Evolutionary conservation across 2,888 invertebrate genomes (phyloP), one percentile per base, ranked within the genome.

Genomic region (Eupelmus urozonus): DNA sequence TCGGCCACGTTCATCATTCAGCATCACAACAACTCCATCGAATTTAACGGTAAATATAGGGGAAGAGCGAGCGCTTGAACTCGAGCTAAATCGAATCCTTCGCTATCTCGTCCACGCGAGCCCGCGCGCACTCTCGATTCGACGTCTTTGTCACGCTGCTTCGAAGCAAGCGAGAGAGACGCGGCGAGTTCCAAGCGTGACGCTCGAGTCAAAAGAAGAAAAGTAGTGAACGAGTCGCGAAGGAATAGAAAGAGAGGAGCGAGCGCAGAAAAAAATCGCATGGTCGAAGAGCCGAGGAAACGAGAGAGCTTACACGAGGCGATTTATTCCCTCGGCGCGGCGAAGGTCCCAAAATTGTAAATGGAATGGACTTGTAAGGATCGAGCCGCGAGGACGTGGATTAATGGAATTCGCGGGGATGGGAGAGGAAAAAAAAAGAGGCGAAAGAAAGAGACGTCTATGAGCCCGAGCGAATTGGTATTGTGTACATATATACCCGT

Each of bases 351-450:
- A 59, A 80, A 76, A 80, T 78, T 78, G 69, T 65, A 78, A 78
- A 78, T 75, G 69, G 51, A 78, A 80, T 75, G 75, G 62, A 66
- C 73, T 80, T 82, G 82, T 81, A 82, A 78, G 78, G 81, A 71
- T 79, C 70, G 51, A 62, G 67, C 9, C 53, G 20, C 72, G 55
- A 66, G 67, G 71, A 75, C 75, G 62, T 51, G 42, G 79, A 69
- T 63, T 77, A 81, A 76, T 79, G 71, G 76, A 66, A 69, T 73
- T 62, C 34, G 71, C 63, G 49, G 63, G 57, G 20, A 40, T 42
- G 13, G 23, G 45, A 60, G 51, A 55, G 67, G 69, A 78, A 25
- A 7, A n/a, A 34, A 74, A 20, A 16, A 40, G 63, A 72, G 34
- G 42, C 34, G 55, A n/a, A n/a, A n/a, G 49, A 34, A 16, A 65